A percentile compares a stretch with the other conserved stretches of the same genome.
These are phyloP conservation scores for Caradrina kadenii DNA, from an alignment of 2,888 invertebrate species.

Conservation along the genomic window DNA sequence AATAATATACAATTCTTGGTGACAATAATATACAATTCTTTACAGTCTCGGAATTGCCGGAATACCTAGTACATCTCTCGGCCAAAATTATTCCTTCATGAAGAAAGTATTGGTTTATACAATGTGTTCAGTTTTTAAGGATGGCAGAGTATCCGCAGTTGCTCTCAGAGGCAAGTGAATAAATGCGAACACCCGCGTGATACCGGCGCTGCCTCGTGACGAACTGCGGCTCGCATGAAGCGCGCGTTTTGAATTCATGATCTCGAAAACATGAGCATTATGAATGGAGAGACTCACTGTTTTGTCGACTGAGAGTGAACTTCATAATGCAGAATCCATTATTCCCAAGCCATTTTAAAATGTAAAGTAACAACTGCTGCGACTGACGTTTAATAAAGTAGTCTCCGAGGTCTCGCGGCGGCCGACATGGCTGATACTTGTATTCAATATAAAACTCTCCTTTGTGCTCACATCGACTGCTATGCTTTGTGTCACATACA, in stretches of 20 bases:
- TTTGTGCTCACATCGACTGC: not conserved
- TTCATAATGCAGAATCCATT: constrained; percentile 20
- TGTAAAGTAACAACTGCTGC: constrained; percentile 15
- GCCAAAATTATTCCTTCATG: too few species aligned
- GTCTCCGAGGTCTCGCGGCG: not conserved
- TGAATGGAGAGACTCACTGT: constrained; percentile 26
- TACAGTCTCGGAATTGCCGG: too few species aligned
- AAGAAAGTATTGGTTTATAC: too few species aligned
- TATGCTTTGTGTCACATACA: not conserved
- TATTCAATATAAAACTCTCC: not conserved
- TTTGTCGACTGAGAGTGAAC: constrained; percentile 13
- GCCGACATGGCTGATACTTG: not conserved
- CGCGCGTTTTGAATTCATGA: constrained; percentile 46
- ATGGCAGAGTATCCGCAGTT: constrained; percentile 10
- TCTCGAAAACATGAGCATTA: constrained; percentile 31
- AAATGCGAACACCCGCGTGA: not conserved
- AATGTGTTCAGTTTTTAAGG: too few species aligned
- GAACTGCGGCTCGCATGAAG: not conserved
- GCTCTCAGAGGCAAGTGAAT: constrained; percentile 4
- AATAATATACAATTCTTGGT: too few species aligned
- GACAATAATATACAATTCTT: too few species aligned
- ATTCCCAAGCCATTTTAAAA: constrained; percentile 18
- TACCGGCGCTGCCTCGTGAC: constrained; percentile 8
- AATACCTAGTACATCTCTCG: too few species aligned
- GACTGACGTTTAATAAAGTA: constrained; percentile 23